These are phyloP conservation scores for Troides aeacus DNA, from an alignment of 2,888 invertebrate species.

Conservation along the genomic window DNA sequence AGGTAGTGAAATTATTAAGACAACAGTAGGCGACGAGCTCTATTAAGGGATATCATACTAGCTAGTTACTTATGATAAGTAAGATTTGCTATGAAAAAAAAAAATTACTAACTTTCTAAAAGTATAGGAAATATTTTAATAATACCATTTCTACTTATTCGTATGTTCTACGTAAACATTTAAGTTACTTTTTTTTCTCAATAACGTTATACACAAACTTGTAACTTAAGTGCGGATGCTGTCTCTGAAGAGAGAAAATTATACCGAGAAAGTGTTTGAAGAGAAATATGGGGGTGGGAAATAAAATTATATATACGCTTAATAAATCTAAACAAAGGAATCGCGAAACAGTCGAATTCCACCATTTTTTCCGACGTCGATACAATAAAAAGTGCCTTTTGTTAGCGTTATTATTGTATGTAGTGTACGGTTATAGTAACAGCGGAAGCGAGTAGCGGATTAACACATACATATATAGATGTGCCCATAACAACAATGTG, in stretches of 20 bases:
- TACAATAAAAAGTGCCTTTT: slow-evolving; percentile 19
- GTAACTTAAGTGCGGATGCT: not conserved
- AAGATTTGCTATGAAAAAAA: too few relatives aligned
- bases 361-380: slow-evolving; percentile 7
- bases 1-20: too few relatives aligned
- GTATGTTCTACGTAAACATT: too few relatives aligned
- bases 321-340: slow-evolving; percentile 16
- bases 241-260: not conserved
- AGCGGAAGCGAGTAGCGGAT: not conserved
- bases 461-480: too few relatives aligned
- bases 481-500: too few relatives aligned
- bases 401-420: slow-evolving; percentile 17
- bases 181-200: not conserved
- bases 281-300: not conserved
- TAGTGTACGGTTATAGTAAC: not conserved
- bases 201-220: not conserved
- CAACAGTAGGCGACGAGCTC: too few relatives aligned
- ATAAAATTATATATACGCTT: slow-evolving; percentile 13
- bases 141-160: too few relatives aligned
- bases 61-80: too few relatives aligned
- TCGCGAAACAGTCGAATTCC: slow-evolving; percentile 10
- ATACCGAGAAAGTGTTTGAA: slow-evolving; percentile 2
- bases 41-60: too few relatives aligned
- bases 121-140: too few relatives aligned
- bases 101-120: too few relatives aligned